Evolutionary conservation across 2,888 invertebrate genomes (phyloP).

Genomic region (Gibbula magus): DNA sequence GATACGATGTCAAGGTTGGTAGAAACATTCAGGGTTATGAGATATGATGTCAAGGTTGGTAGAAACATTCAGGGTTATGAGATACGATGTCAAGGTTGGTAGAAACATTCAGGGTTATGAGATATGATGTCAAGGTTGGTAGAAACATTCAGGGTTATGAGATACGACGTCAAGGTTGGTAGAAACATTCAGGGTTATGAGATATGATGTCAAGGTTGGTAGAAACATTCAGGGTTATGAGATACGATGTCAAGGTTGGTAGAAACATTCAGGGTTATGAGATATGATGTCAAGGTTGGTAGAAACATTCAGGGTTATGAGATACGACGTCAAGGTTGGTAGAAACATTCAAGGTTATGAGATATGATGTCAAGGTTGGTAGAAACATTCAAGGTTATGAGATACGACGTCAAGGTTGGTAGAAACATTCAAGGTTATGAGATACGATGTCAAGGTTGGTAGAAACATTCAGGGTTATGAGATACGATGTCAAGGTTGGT

Average conservation of each 20-base stretch:
- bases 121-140: too few species aligned
- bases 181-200: neutral
- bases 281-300: too few species aligned
- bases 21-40: neutral
- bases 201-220: too few species aligned
- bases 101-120: neutral
- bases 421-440: neutral
- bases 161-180: neutral
- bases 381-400: neutral
- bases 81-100: neutral
- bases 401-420: neutral
- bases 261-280: neutral
- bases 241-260: neutral
- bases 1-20: neutral
- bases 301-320: neutral
- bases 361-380: too few species aligned
- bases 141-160: neutral
- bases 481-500: neutral
- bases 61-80: neutral
- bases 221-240: neutral
- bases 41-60: too few species aligned
- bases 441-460: neutral
- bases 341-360: neutral
- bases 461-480: neutral
- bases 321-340: neutral